phyloP scores from a whole-genome alignment of 2,113 vertebrate genomes.

The Ornithorhynchus anatinus region DNA sequence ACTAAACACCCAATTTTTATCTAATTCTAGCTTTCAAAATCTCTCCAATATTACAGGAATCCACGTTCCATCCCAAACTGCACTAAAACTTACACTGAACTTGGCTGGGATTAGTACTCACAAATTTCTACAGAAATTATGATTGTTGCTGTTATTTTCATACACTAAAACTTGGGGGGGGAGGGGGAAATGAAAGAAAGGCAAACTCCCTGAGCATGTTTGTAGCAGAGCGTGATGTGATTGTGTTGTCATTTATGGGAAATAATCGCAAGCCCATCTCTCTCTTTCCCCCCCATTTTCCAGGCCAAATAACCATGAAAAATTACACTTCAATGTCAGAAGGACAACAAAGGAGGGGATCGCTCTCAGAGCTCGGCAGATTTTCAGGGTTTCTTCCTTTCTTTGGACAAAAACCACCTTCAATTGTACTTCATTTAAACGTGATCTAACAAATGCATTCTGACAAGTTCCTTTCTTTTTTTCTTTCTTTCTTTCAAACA shows the following conservation, averaged over 20 bases:
- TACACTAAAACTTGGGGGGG: no score
- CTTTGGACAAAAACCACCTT: conserved; percentile 73
- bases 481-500: conserved; percentile 64
- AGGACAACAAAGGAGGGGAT: conserved; percentile 83
- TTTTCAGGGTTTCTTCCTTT: conserved; percentile 66
- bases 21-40: no score
- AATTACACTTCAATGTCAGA: conserved; percentile 97
- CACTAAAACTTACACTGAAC: neutral
- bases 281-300: conserved; percentile 87
- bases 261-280: conserved; percentile 91
- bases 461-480: conserved; percentile 71
- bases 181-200: conserved; percentile 91
- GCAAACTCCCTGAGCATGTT: conserved; percentile 83
- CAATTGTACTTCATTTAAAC: conserved; percentile 71
- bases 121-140: conserved; percentile 36
- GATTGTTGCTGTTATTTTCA: conserved; percentile 61
- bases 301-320: conserved; percentile 99
- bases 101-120: conserved; percentile 30
- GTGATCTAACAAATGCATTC: conserved; percentile 75
- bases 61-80: neutral
- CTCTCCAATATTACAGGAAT: no score
- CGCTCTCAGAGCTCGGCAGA: conserved; percentile 68
- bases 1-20: no score
- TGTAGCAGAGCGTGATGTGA: conserved; percentile 94
- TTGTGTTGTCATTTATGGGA: conserved; percentile 98